A percentile compares a stretch with the other conserved stretches of the same genome.
Evolutionary conservation across 2,113 vertebrate species (phyloP).

Genomic region (Macquaria australasica): DNA sequence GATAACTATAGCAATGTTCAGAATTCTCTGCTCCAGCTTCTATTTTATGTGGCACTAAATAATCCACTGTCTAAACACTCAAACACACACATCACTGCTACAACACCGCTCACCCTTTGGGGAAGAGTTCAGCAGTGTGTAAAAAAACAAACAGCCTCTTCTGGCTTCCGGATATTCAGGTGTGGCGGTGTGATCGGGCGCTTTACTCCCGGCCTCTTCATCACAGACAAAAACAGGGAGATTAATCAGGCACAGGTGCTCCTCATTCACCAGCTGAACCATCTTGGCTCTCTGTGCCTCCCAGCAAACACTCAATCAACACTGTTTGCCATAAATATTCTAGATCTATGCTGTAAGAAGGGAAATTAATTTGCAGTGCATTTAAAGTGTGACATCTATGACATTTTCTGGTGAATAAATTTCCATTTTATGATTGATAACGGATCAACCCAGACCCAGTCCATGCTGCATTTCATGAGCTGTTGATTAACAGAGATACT

Average conservation of each 20-base stretch:
- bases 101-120: slow-evolving; percentile 45
- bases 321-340: slow-evolving; percentile 70
- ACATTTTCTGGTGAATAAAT: slow-evolving; percentile 70
- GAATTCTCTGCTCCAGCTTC: slow-evolving; percentile 36
- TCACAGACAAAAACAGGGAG: slow-evolving; percentile 61
- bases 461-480: neutral
- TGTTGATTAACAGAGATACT: slow-evolving; percentile 53
- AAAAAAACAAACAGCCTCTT: slow-evolving; percentile 41
- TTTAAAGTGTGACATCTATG: slow-evolving; percentile 66
- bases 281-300: slow-evolving; percentile 60
- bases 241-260: slow-evolving; percentile 78
- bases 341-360: slow-evolving; percentile 48
- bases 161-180: slow-evolving; percentile 62
- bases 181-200: slow-evolving; percentile 49
- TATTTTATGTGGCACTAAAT: slow-evolving; percentile 47
- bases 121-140: slow-evolving; percentile 50
- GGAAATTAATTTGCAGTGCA: slow-evolving; percentile 62
- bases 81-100: slow-evolving; percentile 50
- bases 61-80: slow-evolving; percentile 62
- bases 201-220: slow-evolving; percentile 48
- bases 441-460: slow-evolving; percentile 25
- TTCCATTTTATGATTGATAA: slow-evolving; percentile 71
- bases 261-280: slow-evolving; percentile 66
- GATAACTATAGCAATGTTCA: slow-evolving; percentile 28
- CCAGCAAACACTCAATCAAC: slow-evolving; percentile 71